Evolutionary conservation across 37 sponge, comb jelly and placozoan species (phyloP).

Genomic region (Eunapius fragilis): DNA sequence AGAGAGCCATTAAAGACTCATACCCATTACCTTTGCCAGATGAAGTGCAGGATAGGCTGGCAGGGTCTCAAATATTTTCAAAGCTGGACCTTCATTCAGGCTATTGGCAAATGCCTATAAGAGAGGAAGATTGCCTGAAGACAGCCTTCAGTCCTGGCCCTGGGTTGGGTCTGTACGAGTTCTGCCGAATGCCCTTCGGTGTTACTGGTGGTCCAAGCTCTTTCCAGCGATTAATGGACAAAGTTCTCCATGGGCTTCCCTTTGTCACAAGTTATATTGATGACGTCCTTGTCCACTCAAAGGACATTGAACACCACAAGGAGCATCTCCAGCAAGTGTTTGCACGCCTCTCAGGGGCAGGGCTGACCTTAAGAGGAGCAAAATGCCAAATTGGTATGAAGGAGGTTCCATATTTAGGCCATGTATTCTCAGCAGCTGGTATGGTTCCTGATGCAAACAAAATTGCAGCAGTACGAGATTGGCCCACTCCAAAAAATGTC

Average conservation of each 20-base stretch:
- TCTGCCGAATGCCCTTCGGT: constrained; percentile 54
- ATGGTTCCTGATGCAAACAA: constrained; percentile 60
- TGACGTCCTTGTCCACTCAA: constrained; percentile 47
- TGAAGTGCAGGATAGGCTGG: too few species aligned
- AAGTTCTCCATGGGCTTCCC: constrained; percentile 46
- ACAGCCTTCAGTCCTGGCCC: constrained; percentile 68
- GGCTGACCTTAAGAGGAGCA: constrained; percentile 47
- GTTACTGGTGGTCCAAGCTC: constrained; percentile 61
- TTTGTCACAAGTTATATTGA: constrained; percentile 59
- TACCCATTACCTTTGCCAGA: too few species aligned
- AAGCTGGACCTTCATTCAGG: too few species aligned
- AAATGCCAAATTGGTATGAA: constrained; percentile 57
- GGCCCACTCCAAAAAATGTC: constrained; percentile 40
- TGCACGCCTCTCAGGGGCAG: constrained; percentile 37
- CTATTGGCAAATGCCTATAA: too few species aligned
- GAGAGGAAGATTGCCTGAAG: constrained; percentile 31
- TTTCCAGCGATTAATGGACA: constrained; percentile 65
- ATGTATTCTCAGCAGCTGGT: constrained; percentile 44
- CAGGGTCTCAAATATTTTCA: too few species aligned
- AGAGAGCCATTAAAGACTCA: too few species aligned
- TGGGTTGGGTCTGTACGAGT: constrained; percentile 67
- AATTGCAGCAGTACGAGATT: constrained; percentile 34
- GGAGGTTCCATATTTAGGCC: constrained; percentile 54
- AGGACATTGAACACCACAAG: constrained; percentile 6
- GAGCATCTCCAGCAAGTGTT: constrained; percentile 46